phyloP scores from a whole-genome alignment of 2,888 invertebrate species.

The Mechanitis mazaeus region DNA sequence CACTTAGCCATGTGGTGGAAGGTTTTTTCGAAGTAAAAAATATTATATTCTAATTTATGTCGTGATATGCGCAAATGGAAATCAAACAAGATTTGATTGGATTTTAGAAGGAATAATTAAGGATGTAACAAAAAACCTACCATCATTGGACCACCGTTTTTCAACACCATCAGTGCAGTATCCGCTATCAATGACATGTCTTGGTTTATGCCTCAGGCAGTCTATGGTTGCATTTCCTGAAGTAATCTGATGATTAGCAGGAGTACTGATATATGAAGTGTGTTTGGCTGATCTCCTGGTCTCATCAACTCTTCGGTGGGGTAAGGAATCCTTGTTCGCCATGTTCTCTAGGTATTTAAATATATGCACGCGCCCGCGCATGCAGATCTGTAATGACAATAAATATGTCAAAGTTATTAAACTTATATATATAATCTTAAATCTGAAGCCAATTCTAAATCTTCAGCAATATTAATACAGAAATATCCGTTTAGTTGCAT shows the following conservation, averaged over 20 bases:
- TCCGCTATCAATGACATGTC: slow-evolving; percentile 91
- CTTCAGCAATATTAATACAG: no score
- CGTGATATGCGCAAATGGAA: not conserved
- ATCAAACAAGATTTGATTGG: not conserved
- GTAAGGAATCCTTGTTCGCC: slow-evolving; percentile 81
- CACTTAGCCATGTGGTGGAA: no score
- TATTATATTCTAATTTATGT: not conserved
- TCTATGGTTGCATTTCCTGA: slow-evolving; percentile 71
- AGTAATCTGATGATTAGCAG: slow-evolving; percentile 55
- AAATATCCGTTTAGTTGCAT: no score
- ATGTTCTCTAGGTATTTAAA: slow-evolving; percentile 95
- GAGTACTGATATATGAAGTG: slow-evolving; percentile 58
- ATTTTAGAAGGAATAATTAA: no score
- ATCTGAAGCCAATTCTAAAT: no score
- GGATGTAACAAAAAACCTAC: slow-evolving; percentile 48
- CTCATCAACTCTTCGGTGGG: slow-evolving; percentile 71
- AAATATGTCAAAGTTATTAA: not conserved
- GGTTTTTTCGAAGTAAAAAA: no score
- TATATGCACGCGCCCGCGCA: slow-evolving; percentile 94
- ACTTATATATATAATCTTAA: no score
- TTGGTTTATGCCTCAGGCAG: slow-evolving; percentile 66
- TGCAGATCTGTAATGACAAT: slow-evolving; percentile 82
- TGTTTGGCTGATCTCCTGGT: slow-evolving; percentile 66
- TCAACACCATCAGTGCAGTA: slow-evolving; percentile 92
- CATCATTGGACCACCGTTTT: slow-evolving; percentile 90